Conservation (phyloP, 2,113 vertebrate species). For the human region DNA sequence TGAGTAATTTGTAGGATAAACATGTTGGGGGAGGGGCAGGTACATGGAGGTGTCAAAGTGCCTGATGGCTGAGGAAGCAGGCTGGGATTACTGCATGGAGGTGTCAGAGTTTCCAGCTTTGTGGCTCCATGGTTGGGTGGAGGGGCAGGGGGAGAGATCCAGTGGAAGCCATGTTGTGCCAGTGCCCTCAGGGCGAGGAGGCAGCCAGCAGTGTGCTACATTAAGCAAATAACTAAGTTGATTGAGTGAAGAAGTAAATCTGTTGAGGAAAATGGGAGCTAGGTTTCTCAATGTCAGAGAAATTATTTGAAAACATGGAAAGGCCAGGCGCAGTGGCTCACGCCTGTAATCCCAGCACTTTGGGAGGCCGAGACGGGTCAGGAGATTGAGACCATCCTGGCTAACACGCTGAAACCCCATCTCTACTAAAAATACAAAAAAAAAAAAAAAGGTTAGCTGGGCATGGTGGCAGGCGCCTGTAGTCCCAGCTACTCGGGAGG, state of each 20-base stretch:
- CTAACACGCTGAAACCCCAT: too few relatives aligned
- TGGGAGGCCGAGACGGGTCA: too few relatives aligned
- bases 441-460: too few relatives aligned
- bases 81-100: background rate
- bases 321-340: too few relatives aligned
- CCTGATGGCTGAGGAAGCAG: background rate
- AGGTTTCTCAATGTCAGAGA: conserved; percentile 14
- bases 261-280: background rate
- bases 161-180: background rate
- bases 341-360: too few relatives aligned
- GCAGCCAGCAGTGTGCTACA: background rate
- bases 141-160: background rate
- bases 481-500: too few relatives aligned
- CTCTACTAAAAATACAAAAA: too few relatives aligned
- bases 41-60: background rate
- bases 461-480: too few relatives aligned
- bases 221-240: background rate
- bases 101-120: background rate
- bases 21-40: background rate
- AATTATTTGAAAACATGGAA: background rate
- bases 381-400: too few relatives aligned
- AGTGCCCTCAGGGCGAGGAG: background rate
- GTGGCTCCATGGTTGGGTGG: background rate
- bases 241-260: background rate
- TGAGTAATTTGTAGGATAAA: background rate